These are phyloP conservation scores for Meriones unguiculatus DNA, from an alignment of 2,113 vertebrate species.

Conservation along the genomic window DNA sequence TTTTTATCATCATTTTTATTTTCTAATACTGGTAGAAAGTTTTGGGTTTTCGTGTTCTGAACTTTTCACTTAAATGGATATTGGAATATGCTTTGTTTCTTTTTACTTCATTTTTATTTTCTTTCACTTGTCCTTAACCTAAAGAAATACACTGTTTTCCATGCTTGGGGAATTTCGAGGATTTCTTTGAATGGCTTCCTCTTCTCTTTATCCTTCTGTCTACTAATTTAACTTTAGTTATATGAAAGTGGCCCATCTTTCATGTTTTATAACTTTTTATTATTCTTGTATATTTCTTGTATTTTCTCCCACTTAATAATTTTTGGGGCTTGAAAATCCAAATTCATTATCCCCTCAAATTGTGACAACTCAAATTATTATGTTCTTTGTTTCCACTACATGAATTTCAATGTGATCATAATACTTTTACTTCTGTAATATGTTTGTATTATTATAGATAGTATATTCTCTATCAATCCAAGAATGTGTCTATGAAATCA, in stretches of 20 bases:
- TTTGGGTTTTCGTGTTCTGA: background rate
- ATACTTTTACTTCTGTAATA: background rate
- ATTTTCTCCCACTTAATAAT: background rate
- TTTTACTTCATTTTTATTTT: background rate
- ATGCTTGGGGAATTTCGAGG: background rate
- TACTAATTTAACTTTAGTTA: background rate
- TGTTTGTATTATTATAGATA: no score
- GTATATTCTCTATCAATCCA: background rate
- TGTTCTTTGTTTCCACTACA: background rate
- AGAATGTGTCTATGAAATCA: background rate
- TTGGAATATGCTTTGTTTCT: background rate
- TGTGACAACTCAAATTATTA: background rate
- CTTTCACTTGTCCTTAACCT: background rate
- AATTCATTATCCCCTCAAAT: background rate
- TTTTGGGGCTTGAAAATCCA: background rate
- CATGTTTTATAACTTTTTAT: background rate
- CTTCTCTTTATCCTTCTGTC: no score
- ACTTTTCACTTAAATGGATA: background rate
- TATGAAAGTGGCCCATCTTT: background rate
- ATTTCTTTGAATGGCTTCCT: background rate
- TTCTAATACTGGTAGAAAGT: background rate
- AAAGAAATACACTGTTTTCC: background rate
- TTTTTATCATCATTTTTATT: background rate
- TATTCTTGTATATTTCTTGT: background rate
- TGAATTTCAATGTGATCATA: background rate